Percentiles rank a stretch among this genome's conserved stretches.
Conservation (phyloP, 2,113 vertebrate species). For the Motacilla alba region DNA sequence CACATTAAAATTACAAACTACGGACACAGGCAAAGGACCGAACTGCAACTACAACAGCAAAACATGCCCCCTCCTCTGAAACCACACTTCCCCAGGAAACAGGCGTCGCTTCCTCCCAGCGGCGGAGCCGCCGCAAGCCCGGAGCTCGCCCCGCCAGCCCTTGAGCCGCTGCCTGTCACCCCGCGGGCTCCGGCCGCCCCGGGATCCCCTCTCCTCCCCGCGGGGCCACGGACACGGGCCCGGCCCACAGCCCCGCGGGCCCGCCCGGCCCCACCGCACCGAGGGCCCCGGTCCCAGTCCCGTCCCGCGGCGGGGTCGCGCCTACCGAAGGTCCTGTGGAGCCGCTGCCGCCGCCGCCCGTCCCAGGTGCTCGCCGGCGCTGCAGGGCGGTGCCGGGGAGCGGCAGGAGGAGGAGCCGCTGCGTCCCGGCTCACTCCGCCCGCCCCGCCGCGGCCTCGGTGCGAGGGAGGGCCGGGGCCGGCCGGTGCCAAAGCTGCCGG, state of each 20-base stretch:
- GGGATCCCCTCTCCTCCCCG: background rate
- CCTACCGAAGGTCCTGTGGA: background rate
- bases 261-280: too few relatives aligned
- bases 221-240: background rate
- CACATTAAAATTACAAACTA: fast-evolving
- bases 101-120: background rate
- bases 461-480: too few relatives aligned
- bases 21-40: fast-evolving
- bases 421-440: background rate
- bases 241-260: background rate
- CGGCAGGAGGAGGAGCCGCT: background rate
- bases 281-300: background rate
- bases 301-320: fast-evolving
- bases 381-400: background rate
- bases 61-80: background rate
- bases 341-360: background rate
- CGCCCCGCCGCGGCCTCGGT: too few relatives aligned
- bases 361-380: background rate
- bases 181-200: background rate
- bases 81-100: background rate
- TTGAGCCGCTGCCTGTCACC: background rate
- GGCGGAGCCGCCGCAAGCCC: background rate
- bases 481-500: background rate
- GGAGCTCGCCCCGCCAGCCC: background rate
- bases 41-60: background rate